phyloP scores from a whole-genome alignment of 2,888 invertebrate species.

The Meteorus colon region DNA sequence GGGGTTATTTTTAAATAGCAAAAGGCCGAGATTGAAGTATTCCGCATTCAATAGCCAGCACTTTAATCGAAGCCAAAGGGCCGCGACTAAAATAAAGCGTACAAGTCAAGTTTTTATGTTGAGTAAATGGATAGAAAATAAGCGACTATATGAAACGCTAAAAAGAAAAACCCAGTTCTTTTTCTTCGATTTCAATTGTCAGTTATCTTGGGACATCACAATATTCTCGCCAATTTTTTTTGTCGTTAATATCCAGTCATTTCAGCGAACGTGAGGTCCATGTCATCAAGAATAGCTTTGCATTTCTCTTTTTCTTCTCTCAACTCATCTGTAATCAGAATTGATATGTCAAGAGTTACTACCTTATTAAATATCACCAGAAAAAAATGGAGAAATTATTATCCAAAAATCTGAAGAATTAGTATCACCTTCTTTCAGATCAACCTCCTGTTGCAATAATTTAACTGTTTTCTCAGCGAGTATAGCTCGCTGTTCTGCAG shows the following conservation, averaged over 20 bases:
- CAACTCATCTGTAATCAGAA: constrained; percentile 75
- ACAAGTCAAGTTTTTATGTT: constrained; percentile 23
- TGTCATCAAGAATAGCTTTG: constrained; percentile 85
- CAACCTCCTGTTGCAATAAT: constrained; percentile 67
- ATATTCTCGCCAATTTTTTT: neutral
- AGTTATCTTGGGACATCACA: constrained; percentile 27
- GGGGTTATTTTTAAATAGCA: constrained; percentile 58
- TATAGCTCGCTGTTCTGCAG: constrained; percentile 70
- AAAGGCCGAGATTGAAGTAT: constrained; percentile 53
- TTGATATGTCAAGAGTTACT: constrained; percentile 16
- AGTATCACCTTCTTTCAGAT: constrained; percentile 67
- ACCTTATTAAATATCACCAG: neutral
- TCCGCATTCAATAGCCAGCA: constrained; percentile 53
- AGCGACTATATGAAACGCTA: constrained; percentile 36
- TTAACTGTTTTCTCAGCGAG: constrained; percentile 68
- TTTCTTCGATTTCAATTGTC: constrained; percentile 24
- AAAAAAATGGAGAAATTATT: neutral
- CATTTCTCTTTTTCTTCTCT: constrained; percentile 84
- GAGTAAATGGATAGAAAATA: constrained; percentile 49
- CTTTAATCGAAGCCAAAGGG: constrained; percentile 45
- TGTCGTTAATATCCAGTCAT: constrained; percentile 79
- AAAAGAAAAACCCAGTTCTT: neutral
- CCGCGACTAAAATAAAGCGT: constrained; percentile 53
- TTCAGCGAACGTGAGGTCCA: constrained; percentile 85
- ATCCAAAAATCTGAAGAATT: neutral